These are phyloP conservation scores for Osmoderma eremita DNA, from an alignment of 2,888 invertebrate species.

Conservation along the genomic window DNA sequence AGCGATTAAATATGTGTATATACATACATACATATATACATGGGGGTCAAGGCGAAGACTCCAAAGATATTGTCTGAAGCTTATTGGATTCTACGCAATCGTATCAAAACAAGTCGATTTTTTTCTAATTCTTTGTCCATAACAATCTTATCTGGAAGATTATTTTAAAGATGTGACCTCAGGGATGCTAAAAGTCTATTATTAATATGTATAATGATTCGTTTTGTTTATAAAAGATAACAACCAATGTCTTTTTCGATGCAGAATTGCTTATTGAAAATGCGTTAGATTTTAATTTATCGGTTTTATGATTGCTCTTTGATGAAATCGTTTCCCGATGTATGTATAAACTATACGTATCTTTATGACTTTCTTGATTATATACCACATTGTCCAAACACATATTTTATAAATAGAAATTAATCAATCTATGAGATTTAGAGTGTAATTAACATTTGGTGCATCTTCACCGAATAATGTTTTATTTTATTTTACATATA, in stretches of 20 bases:
- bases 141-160: constrained; percentile 35
- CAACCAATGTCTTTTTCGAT: constrained; percentile 22
- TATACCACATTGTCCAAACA: too few relatives aligned
- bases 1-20: constrained; percentile 30
- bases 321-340: constrained; percentile 6
- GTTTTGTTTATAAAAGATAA: constrained; percentile 34
- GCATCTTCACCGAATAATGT: too few relatives aligned
- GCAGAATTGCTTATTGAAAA: constrained; percentile 16
- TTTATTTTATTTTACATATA: too few relatives aligned
- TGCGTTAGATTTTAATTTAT: constrained; percentile 18
- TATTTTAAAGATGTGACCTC: constrained; percentile 37
- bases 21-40: constrained; percentile 8
- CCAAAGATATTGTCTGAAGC: constrained; percentile 33
- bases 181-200: constrained; percentile 33
- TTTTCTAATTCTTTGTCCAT: constrained; percentile 30
- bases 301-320: constrained; percentile 15
- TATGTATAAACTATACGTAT: not conserved
- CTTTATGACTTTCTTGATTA: too few relatives aligned
- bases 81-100: constrained; percentile 34
- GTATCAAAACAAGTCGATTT: constrained; percentile 32
- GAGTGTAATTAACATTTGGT: too few relatives aligned
- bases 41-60: constrained; percentile 34
- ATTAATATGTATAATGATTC: constrained; percentile 24
- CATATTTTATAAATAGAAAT: too few relatives aligned
- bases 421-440: too few relatives aligned